phyloP scores from a whole-genome alignment of 2,888 invertebrate genomes.

The Desoria tigrina region DNA sequence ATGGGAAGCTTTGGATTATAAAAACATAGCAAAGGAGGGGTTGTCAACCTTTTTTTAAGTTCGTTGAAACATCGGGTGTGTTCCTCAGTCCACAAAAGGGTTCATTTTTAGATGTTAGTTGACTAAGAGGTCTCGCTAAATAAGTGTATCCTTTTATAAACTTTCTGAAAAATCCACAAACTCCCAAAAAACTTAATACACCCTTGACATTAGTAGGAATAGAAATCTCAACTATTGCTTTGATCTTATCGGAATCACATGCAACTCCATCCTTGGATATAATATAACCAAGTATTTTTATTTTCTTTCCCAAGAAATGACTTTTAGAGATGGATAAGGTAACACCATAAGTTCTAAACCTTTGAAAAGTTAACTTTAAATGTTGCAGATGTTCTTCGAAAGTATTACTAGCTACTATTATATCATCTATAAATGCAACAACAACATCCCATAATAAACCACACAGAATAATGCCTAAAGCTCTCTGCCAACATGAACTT shows the following conservation, averaged over 20 bases:
- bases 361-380: background rate
- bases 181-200: constrained; percentile 12
- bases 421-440: constrained; percentile 25
- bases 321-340: constrained; percentile 14
- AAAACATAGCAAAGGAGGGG: background rate
- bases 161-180: constrained; percentile 1
- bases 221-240: background rate
- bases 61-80: background rate
- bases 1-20: constrained; percentile 9
- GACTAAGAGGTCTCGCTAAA: background rate
- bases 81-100: background rate
- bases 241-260: constrained; percentile 14
- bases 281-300: constrained; percentile 18
- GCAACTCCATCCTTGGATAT: background rate
- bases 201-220: background rate
- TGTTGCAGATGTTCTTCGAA: constrained; percentile 9
- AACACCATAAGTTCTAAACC: constrained; percentile 19
- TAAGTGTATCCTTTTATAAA: background rate
- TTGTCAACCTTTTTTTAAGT: background rate
- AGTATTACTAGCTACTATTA: constrained; percentile 11
- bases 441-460: constrained; percentile 23
- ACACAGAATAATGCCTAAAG: constrained; percentile 14
- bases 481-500: background rate
- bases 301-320: background rate
- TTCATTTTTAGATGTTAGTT: background rate